These are phyloP conservation scores for Yponomeuta cagnagella DNA, from an alignment of 2,888 invertebrate species.

Conservation along the genomic window DNA sequence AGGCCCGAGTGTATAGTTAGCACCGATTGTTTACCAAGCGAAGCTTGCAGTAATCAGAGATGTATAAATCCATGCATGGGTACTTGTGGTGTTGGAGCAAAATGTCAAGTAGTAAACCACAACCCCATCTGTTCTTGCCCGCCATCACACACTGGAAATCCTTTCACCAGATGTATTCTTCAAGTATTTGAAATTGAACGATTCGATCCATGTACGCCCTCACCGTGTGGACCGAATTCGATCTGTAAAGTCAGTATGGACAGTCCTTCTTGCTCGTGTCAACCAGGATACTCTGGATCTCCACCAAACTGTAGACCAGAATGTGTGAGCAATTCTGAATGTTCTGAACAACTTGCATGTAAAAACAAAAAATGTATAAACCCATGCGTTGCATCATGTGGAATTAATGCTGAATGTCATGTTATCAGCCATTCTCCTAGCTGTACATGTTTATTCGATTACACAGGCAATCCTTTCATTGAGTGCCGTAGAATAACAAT, in stretches of 20 bases:
- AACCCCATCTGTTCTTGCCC: constrained; percentile 88
- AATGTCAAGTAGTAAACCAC: constrained; percentile 86
- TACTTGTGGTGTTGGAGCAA: constrained; percentile 85
- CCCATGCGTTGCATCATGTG: constrained; percentile 84
- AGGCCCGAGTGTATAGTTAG: constrained; percentile 85
- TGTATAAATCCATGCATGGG: constrained; percentile 89
- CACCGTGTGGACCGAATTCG: constrained; percentile 88
- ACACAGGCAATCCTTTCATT: constrained; percentile 85
- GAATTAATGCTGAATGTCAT: constrained; percentile 82
- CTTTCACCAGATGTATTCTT: constrained; percentile 80
- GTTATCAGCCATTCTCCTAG: constrained; percentile 85
- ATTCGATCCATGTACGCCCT: constrained; percentile 83
- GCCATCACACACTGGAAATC: constrained; percentile 81
- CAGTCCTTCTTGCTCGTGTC: constrained; percentile 84
- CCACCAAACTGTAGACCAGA: constrained; percentile 88
- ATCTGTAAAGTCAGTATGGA: constrained; percentile 81
- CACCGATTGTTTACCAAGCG: constrained; percentile 83
- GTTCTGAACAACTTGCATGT: constrained; percentile 81
- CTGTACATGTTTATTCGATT: constrained; percentile 80
- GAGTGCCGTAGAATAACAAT: constrained; percentile 69
- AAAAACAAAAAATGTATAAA: constrained; percentile 85
- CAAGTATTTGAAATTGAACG: constrained; percentile 65
- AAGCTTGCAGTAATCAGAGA: constrained; percentile 86
- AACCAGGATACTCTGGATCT: constrained; percentile 78
- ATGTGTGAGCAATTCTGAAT: constrained; percentile 86